These are phyloP conservation scores for Gonioctena quinquepunctata DNA, from an alignment of 1,140 invertebrate species.

Conservation along the genomic window DNA sequence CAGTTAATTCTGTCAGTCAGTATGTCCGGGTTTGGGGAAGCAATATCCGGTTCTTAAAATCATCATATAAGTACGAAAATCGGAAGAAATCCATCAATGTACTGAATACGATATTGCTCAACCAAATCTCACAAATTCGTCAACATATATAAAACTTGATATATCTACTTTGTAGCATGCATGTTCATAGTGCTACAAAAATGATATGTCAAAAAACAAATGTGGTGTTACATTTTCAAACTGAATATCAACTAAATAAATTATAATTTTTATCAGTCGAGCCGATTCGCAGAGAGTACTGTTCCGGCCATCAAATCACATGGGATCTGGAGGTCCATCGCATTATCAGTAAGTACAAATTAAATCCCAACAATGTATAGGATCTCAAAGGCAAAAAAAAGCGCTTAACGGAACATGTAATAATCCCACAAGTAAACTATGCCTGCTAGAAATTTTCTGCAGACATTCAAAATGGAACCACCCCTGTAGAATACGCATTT, in stretches of 20 bases:
- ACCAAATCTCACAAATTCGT: too few relatives aligned
- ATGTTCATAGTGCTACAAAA: neutral
- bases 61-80: too few relatives aligned
- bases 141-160: too few relatives aligned
- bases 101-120: too few relatives aligned
- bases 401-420: too few relatives aligned
- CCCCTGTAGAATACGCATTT: too few relatives aligned
- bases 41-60: neutral
- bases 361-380: too few relatives aligned
- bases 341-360: constrained; percentile 55
- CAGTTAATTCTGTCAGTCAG: neutral
- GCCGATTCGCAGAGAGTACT: constrained; percentile 72
- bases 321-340: constrained; percentile 55
- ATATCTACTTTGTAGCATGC: neutral
- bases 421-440: too few relatives aligned
- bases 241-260: neutral
- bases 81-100: too few relatives aligned
- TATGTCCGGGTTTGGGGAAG: neutral
- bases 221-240: neutral
- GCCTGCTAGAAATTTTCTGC: too few relatives aligned
- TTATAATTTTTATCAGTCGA: constrained; percentile 61
- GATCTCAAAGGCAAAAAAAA: too few relatives aligned
- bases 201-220: neutral
- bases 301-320: constrained; percentile 73
- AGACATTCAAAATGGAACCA: too few relatives aligned